These are phyloP conservation scores for Drosophila rhopaloa DNA, from an alignment of 1,140 invertebrate genomes.

Conservation along the genomic window DNA sequence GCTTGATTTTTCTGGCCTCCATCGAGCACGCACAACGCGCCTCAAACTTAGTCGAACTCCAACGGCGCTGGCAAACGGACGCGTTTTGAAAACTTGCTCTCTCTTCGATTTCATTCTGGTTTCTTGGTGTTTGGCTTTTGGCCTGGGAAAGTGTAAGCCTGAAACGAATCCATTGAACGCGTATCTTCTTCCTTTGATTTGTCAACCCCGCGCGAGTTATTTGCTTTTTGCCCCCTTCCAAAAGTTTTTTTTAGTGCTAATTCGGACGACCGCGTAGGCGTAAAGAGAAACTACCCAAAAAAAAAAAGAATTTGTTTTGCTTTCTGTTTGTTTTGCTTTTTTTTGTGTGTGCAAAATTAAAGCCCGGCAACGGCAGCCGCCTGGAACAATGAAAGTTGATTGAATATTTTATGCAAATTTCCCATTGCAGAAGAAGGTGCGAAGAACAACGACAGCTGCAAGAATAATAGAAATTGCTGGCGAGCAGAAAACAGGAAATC, in stretches of 20 bases:
- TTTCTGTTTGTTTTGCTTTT: slow-evolving; percentile 49
- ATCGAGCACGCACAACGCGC: slow-evolving; percentile 4
- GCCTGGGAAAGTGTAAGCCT: slow-evolving; percentile 24
- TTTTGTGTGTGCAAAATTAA: slow-evolving; percentile 60
- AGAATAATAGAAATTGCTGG: slow-evolving; percentile 11
- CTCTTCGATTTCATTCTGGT: slow-evolving; percentile 11
- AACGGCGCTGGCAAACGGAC: slow-evolving; percentile 67
- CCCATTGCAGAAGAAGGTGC: slow-evolving; percentile 24
- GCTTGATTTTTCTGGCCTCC: slow-evolving; percentile 8
- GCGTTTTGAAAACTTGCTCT: slow-evolving; percentile 50
- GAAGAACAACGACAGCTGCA: slow-evolving; percentile 5
- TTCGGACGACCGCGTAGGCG: slow-evolving; percentile 38
- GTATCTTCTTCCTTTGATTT: neutral
- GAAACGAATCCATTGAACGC: neutral
- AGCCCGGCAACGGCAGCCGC: slow-evolving; percentile 58
- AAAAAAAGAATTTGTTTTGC: slow-evolving; percentile 40
- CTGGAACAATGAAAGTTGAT: slow-evolving; percentile 60
- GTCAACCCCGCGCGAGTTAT: slow-evolving; percentile 4
- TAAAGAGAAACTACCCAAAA: slow-evolving; percentile 44
- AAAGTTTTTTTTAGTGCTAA: slow-evolving; percentile 22
- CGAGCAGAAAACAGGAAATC: slow-evolving; percentile 9
- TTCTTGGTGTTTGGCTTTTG: neutral
- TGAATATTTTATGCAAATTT: slow-evolving; percentile 76
- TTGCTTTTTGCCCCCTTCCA: slow-evolving; percentile 8
- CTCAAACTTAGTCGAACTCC: slow-evolving; percentile 54